phyloP scores from a whole-genome alignment of 2,888 invertebrate species.

The Ellobium chinense region DNA sequence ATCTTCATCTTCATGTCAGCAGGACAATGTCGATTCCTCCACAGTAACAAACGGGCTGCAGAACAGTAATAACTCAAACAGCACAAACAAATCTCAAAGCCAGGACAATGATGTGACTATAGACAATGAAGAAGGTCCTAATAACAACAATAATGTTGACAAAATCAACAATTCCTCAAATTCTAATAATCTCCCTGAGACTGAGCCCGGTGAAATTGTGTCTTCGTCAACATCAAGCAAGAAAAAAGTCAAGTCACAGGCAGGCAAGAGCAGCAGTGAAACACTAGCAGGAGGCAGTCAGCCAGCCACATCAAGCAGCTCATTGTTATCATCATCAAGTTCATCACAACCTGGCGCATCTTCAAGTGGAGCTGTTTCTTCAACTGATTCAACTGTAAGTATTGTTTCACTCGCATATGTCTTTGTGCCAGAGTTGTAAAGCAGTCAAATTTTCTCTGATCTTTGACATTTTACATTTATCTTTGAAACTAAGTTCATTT shows the following conservation, averaged over 20 bases:
- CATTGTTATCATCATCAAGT: not conserved
- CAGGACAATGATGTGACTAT: not conserved
- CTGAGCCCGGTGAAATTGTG: not conserved
- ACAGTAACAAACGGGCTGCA: constrained; percentile 25
- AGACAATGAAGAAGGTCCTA: not conserved
- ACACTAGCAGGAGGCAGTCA: not conserved
- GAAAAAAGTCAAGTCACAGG: not conserved
- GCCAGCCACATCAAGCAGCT: not conserved
- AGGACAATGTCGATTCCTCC: constrained; percentile 27
- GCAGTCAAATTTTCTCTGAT: too few relatives aligned
- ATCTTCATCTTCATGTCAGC: constrained; percentile 7
- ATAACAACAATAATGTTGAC: not conserved
- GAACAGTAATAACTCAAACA: constrained; percentile 24
- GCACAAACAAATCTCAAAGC: not conserved
- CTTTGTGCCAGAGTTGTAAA: too few relatives aligned
- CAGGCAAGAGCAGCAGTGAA: not conserved
- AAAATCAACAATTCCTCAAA: not conserved
- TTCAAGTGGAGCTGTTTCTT: not conserved
- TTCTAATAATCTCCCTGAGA: not conserved
- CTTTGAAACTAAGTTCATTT: too few relatives aligned
- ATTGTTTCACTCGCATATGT: too few relatives aligned
- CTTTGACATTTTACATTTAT: too few relatives aligned
- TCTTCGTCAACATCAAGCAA: not conserved
- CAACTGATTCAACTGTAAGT: constrained; percentile 1
- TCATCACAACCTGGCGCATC: not conserved